Evolutionary conservation across 2,888 invertebrate genomes (phyloP).

Genomic region (Sesia apiformis): DNA sequence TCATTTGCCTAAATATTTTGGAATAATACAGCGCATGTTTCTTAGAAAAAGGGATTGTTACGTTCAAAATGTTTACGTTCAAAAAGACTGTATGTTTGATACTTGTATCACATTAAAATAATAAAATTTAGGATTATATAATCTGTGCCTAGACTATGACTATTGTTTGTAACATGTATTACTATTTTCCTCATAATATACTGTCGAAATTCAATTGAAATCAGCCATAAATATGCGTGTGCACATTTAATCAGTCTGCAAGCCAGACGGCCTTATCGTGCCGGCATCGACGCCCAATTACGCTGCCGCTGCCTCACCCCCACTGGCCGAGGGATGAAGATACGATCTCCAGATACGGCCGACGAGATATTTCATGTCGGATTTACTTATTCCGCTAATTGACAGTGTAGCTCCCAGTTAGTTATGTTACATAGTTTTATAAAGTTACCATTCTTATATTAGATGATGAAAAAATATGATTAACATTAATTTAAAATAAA

Average conservation of each 20-base stretch:
- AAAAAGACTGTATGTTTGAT: no score
- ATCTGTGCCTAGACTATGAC: no score
- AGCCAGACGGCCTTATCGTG: slow-evolving; percentile 14
- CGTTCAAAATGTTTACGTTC: no score
- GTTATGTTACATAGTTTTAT: no score
- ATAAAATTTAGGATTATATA: no score
- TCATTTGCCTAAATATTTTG: no score
- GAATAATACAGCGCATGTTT: no score
- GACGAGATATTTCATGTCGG: slow-evolving; percentile 10
- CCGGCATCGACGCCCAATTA: slow-evolving; percentile 4
- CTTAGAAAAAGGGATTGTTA: no score
- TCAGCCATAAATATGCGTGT: slow-evolving; percentile 14
- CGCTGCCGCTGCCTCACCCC: slow-evolving; percentile 1
- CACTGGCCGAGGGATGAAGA: slow-evolving; percentile 12
- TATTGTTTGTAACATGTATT: slow-evolving; percentile 13
- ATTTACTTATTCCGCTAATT: slow-evolving; percentile 21
- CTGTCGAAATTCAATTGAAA: slow-evolving; percentile 1
- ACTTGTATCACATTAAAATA: no score
- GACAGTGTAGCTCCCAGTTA: slow-evolving; percentile 4
- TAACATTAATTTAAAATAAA: no score
- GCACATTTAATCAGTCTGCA: slow-evolving; percentile 17
- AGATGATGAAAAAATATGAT: no score
- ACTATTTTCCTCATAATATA: slow-evolving; percentile 11
- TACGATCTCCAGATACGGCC: slow-evolving; percentile 11
- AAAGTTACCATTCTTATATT: no score